Conservation (phyloP, 2,888 invertebrate species). For the Gibbula magus region DNA sequence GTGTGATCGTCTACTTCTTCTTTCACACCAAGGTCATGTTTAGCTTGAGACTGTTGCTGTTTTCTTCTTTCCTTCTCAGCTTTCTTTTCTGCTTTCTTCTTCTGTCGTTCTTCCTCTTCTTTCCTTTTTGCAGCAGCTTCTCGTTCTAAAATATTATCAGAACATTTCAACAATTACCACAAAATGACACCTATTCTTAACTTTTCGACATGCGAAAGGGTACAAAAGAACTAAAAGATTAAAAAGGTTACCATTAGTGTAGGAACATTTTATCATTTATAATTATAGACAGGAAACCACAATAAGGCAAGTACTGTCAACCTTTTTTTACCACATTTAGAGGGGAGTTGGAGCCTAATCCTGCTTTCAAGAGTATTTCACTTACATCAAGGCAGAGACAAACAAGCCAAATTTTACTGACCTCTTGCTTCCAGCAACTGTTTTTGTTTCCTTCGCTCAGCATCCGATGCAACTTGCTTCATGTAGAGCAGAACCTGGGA, state of each 20-base stretch:
- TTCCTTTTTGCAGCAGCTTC: neutral
- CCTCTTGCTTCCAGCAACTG: conserved; percentile 49
- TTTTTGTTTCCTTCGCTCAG: conserved; percentile 53
- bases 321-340: no score
- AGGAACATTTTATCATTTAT: no score
- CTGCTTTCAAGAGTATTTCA: no score
- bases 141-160: neutral
- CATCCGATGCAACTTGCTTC: conserved; percentile 42
- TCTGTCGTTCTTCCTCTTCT: conserved; percentile 25
- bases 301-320: no score
- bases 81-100: conserved; percentile 5
- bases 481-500: neutral
- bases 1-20: neutral
- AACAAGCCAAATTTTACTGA: neutral
- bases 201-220: no score
- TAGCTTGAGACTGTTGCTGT: neutral
- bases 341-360: no score
- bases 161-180: neutral
- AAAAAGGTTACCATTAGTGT: no score
- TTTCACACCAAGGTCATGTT: neutral
- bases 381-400: no score
- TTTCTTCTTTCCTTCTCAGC: neutral
- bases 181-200: no score
- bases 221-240: no score
- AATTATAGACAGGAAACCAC: no score